Conservation (phyloP, 2,113 vertebrate species). For the Chrysemys picta region DNA sequence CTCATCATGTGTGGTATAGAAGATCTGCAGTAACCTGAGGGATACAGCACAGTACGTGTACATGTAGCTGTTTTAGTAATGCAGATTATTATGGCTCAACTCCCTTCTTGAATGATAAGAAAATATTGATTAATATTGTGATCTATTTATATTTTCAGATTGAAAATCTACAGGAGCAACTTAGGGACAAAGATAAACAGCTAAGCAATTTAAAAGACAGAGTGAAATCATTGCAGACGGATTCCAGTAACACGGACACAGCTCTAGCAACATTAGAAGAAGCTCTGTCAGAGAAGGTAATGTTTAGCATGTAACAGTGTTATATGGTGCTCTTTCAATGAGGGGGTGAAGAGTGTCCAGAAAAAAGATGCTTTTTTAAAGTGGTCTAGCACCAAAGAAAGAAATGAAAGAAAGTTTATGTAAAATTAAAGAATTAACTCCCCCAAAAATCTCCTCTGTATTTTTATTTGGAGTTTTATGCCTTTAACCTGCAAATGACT, state of each 20-base stretch:
- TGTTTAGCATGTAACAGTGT: neutral
- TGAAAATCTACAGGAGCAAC: conserved; percentile 97
- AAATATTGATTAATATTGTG: neutral
- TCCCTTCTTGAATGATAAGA: neutral
- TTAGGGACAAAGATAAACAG: conserved; percentile 98
- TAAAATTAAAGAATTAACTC: neutral
- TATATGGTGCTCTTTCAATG: neutral
- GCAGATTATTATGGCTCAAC: neutral
- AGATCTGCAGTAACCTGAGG: neutral
- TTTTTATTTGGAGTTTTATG: neutral
- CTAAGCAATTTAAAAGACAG: conserved; percentile 92
- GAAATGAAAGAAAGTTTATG: neutral
- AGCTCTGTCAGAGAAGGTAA: conserved; percentile 96
- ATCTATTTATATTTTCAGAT: conserved; percentile 82
- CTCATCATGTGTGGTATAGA: neutral
- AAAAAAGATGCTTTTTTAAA: neutral
- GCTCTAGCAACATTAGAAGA: conserved; percentile 94
- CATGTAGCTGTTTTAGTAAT: neutral
- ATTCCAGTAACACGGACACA: conserved; percentile 98
- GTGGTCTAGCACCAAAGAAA: neutral
- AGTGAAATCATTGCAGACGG: conserved; percentile 94
- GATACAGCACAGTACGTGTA: neutral
- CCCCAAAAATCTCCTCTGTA: neutral
- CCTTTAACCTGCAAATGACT: conserved; percentile 4
- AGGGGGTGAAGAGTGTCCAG: neutral